Percentiles rank a stretch among this genome's conserved stretches.
Conservation (phyloP, 2,888 invertebrate species). For the Trissolcus japonicus region DNA sequence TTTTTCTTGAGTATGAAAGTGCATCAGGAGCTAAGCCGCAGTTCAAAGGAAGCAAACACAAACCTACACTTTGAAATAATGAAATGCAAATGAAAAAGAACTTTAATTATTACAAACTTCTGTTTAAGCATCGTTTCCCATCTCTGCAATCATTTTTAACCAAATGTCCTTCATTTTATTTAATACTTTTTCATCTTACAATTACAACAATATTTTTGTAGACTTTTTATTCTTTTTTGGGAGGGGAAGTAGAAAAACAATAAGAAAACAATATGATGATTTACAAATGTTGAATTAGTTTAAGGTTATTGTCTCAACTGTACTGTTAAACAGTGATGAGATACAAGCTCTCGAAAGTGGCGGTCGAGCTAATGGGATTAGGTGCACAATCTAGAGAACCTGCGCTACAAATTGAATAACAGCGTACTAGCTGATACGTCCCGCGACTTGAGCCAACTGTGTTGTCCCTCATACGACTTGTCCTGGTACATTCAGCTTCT, state of each 20-base stretch:
- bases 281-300: conserved; percentile 34
- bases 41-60: no score
- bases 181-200: no score
- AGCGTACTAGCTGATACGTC: conserved; percentile 67
- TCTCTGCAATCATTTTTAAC: no score
- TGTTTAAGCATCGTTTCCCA: no score
- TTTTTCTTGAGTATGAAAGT: no score
- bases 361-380: conserved; percentile 67
- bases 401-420: conserved; percentile 71
- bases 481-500: conserved; percentile 37
- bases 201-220: neutral
- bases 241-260: no score
- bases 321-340: conserved; percentile 37
- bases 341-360: conserved; percentile 38
- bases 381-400: conserved; percentile 72
- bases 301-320: conserved; percentile 43
- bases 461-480: conserved; percentile 48
- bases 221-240: no score
- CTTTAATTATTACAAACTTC: neutral
- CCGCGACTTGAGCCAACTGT: conserved; percentile 63
- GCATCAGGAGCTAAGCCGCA: no score
- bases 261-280: no score
- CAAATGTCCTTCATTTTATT: no score
- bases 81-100: no score
- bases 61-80: no score